Evolutionary conservation across 2,888 invertebrate genomes (phyloP).

Genomic region (Antheraea assamensis): DNA sequence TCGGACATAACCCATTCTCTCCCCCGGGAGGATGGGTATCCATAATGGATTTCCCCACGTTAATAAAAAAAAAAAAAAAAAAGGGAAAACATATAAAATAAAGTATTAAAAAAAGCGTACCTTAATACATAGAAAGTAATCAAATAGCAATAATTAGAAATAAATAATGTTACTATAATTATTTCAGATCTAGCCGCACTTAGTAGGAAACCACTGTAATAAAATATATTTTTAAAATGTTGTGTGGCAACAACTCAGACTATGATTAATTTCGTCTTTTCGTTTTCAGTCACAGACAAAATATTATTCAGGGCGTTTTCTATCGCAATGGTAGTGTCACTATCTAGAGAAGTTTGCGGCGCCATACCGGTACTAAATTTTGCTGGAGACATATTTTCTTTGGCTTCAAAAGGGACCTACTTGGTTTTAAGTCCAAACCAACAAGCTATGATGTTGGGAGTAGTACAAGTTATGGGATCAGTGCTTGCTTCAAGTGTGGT

Average conservation of each 20-base stretch:
- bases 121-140: no score
- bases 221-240: background rate
- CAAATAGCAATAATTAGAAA: no score
- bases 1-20: no score
- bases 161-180: background rate
- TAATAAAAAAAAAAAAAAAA: no score
- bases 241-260: no score
- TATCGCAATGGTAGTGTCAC: slow-evolving; percentile 54
- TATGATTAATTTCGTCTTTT: background rate
- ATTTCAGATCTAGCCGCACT: background rate
- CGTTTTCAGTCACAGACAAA: slow-evolving; percentile 60
- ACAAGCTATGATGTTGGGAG: slow-evolving; percentile 72
- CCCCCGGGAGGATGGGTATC: no score
- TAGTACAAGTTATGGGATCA: slow-evolving; percentile 66
- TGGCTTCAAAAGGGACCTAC: slow-evolving; percentile 51
- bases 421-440: slow-evolving; percentile 64
- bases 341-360: slow-evolving; percentile 68
- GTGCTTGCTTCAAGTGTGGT: slow-evolving; percentile 60
- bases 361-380: slow-evolving; percentile 68
- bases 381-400: slow-evolving; percentile 67
- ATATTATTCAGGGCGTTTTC: slow-evolving; percentile 62
- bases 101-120: no score
- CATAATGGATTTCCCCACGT: no score
- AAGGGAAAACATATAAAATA: no score
- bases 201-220: background rate